Conservation (phyloP, 1,140 invertebrate species). For the Acyrthosiphon pisum region DNA sequence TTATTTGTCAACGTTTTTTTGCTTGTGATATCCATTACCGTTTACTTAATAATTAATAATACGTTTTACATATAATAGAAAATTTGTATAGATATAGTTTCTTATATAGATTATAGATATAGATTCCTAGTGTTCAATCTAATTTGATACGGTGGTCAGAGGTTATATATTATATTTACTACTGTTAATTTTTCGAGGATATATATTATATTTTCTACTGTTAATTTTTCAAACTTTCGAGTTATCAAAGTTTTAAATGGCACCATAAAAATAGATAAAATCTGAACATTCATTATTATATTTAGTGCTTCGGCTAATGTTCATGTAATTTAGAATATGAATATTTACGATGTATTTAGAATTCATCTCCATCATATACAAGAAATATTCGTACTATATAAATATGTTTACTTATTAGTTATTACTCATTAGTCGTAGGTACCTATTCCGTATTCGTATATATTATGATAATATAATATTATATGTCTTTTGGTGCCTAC, state of each 20-base stretch:
- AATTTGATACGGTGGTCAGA: not conserved
- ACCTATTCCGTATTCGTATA: not conserved
- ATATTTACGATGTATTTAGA: not conserved
- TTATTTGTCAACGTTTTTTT: not conserved
- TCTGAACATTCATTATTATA: not conserved
- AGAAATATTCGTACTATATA: too few relatives aligned
- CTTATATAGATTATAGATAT: too few relatives aligned
- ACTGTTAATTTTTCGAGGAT: too few relatives aligned
- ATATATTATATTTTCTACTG: not conserved
- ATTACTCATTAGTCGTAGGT: too few relatives aligned
- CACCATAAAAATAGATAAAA: not conserved
- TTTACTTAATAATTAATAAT: too few relatives aligned
- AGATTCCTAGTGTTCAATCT: not conserved
- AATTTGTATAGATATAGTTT: too few relatives aligned
- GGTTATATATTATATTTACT: not conserved
- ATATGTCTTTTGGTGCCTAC: not conserved
- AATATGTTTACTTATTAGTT: too few relatives aligned
- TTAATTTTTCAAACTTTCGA: not conserved
- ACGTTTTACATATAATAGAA: too few relatives aligned
- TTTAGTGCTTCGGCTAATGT: not conserved
- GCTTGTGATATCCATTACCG: too few relatives aligned
- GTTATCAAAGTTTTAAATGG: not conserved
- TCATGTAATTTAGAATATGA: not conserved
- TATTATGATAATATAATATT: too few relatives aligned
- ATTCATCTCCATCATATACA: too few relatives aligned